A percentile compares a stretch with the other conserved stretches of the same genome.
These are phyloP conservation scores for Indri indri DNA, from an alignment of 2,113 vertebrate species.

Conservation along the genomic window DNA sequence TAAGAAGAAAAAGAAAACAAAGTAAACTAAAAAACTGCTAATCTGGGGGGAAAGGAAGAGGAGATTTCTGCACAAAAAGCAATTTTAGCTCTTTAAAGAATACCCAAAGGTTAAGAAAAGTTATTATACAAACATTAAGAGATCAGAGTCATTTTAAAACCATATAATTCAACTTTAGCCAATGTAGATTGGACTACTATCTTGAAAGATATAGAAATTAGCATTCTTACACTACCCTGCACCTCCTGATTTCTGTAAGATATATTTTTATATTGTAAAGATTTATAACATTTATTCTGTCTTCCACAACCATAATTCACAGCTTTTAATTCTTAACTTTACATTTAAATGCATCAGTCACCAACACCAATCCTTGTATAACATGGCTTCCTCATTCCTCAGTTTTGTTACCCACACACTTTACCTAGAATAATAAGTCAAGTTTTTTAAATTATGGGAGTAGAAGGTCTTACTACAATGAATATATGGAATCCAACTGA, in stretches of 20 bases:
- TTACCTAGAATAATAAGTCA: not conserved
- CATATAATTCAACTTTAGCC: not conserved
- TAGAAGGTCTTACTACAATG: not conserved
- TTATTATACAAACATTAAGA: not conserved
- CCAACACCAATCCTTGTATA: not conserved
- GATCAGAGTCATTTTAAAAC: not conserved
- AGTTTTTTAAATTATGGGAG: not conserved
- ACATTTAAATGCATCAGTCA: not conserved
- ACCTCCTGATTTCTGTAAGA: not conserved
- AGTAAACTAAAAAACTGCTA: slow-evolving; percentile 6
- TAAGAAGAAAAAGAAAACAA: slow-evolving; percentile 23
- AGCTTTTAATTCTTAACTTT: slow-evolving; percentile 38
- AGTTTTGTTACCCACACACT: not conserved
- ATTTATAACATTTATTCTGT: not conserved
- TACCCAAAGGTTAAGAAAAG: slow-evolving; percentile 26
- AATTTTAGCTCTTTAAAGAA: not conserved
- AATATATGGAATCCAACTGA: not conserved
- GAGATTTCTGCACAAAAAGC: not conserved
- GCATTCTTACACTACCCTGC: not conserved
- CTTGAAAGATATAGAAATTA: not conserved
- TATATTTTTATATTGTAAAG: not conserved
- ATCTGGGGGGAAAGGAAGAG: no score
- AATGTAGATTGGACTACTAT: not conserved
- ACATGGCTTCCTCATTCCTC: not conserved
- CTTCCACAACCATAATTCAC: not conserved